phyloP scores from a whole-genome alignment of 2,888 invertebrate genomes.

The Andrena praecox region DNA sequence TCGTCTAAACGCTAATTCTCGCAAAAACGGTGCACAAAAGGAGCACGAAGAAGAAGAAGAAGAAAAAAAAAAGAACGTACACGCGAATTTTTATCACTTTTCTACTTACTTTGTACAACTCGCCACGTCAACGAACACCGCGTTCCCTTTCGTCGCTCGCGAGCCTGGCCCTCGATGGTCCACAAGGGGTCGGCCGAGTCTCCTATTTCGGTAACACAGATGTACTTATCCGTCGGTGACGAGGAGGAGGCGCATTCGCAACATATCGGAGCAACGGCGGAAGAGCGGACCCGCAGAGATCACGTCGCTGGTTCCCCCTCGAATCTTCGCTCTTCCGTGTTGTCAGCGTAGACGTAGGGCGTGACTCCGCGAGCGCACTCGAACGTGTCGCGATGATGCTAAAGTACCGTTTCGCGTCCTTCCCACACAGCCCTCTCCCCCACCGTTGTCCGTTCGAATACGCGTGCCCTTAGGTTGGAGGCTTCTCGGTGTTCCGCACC shows the following conservation, averaged over 20 bases:
- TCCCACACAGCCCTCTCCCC: background rate
- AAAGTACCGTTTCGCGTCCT: conserved; percentile 5
- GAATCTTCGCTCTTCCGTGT: conserved; percentile 56
- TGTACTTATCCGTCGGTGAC: conserved; percentile 55
- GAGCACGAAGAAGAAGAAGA: background rate
- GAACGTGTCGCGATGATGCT: conserved; percentile 57
- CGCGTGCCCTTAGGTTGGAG: conserved; percentile 16
- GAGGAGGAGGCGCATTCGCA: conserved; percentile 56
- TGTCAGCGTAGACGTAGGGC: conserved; percentile 59
- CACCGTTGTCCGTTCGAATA: background rate
- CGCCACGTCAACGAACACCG: conserved; percentile 58
- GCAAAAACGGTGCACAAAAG: conserved; percentile 44
- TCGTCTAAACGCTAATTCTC: conserved; percentile 31
- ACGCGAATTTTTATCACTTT: conserved; percentile 73
- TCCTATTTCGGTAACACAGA: conserved; percentile 29
- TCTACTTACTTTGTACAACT: conserved; percentile 72
- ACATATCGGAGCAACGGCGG: conserved; percentile 74
- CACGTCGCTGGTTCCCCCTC: background rate
- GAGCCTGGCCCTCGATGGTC: conserved; percentile 28
- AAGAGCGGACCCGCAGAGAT: conserved; percentile 42
- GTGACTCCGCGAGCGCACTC: conserved; percentile 53
- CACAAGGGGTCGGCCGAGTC: conserved; percentile 18
- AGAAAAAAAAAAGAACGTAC: conserved; percentile 4
- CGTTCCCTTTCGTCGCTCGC: conserved; percentile 50
- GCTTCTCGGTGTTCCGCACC: background rate